Evolutionary conservation across 2,888 invertebrate species (phyloP).

Genomic region (Drosophila putrida): DNA sequence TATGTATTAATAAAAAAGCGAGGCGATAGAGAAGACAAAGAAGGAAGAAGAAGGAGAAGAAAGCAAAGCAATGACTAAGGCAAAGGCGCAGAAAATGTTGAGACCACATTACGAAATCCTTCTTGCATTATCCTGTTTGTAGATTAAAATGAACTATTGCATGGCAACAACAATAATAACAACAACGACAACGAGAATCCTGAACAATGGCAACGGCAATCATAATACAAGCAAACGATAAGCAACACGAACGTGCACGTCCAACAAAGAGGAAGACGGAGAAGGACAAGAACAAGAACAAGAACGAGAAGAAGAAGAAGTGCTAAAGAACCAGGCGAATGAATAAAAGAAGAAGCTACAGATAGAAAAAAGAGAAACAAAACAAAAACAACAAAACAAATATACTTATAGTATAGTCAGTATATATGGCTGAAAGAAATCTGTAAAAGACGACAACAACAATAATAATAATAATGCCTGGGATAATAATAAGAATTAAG

Average conservation of each 20-base stretch:
- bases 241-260: conserved; percentile 73
- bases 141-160: conserved; percentile 82
- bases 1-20: conserved; percentile 62
- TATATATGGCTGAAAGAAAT: conserved; percentile 54
- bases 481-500: conserved; percentile 82
- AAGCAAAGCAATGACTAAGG: conserved; percentile 15
- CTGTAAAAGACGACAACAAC: conserved; percentile 64
- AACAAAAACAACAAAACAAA: conserved; percentile 21
- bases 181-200: conserved; percentile 38
- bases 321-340: conserved; percentile 40
- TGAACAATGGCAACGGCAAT: conserved; percentile 72
- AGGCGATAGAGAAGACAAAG: conserved; percentile 61
- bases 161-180: conserved; percentile 58
- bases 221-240: conserved; percentile 76
- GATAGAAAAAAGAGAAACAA: conserved; percentile 13
- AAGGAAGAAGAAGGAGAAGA: conserved; percentile 24
- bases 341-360: conserved; percentile 40
- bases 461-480: conserved; percentile 72
- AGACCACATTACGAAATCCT: conserved; percentile 76
- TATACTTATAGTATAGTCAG: conserved; percentile 21
- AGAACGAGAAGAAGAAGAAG: conserved; percentile 58
- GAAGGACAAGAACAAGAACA: conserved; percentile 22
- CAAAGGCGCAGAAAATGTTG: conserved; percentile 43
- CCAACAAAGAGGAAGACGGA: conserved; percentile 31
- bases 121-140: conserved; percentile 79